phyloP scores from a whole-genome alignment of 2,888 invertebrate genomes.

The Apoda limacodes region DNA sequence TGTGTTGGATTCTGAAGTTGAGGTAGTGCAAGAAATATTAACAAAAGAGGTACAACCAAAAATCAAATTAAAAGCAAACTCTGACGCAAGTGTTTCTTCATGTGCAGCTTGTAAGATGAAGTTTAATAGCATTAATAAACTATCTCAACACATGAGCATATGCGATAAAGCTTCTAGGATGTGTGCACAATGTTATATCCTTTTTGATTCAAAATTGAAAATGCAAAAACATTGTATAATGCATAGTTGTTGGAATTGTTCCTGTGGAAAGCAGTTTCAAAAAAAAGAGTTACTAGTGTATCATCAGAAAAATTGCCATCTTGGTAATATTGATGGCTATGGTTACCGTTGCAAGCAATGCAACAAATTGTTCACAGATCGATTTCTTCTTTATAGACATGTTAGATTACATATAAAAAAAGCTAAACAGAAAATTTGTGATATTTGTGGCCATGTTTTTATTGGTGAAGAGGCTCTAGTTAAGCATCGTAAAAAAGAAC shows the following conservation, averaged over 20 bases:
- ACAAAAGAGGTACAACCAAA: conserved; percentile 40
- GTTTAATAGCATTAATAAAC: conserved; percentile 37
- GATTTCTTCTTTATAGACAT: conserved; percentile 47
- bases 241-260: conserved; percentile 37
- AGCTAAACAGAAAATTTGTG: conserved; percentile 39
- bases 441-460: conserved; percentile 46
- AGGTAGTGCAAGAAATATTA: conserved; percentile 45
- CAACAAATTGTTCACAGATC: conserved; percentile 40
- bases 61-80: too few relatives aligned
- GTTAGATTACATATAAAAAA: conserved; percentile 46
- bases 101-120: conserved; percentile 53
- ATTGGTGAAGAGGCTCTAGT: conserved; percentile 34
- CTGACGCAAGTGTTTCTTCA: conserved; percentile 26
- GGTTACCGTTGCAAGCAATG: conserved; percentile 54
- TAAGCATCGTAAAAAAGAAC: conserved; percentile 41
- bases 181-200: conserved; percentile 41
- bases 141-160: conserved; percentile 46
- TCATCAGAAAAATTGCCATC: conserved; percentile 43
- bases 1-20: conserved; percentile 48
- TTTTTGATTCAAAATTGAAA: conserved; percentile 51
- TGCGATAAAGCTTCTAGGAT: conserved; percentile 48
- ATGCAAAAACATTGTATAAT: conserved; percentile 43
- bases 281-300: conserved; percentile 35
- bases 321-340: conserved; percentile 32
- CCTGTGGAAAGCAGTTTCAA: conserved; percentile 40